phyloP scores from a whole-genome alignment of 23 tunicate genomes.

The Corella eumyota region DNA sequence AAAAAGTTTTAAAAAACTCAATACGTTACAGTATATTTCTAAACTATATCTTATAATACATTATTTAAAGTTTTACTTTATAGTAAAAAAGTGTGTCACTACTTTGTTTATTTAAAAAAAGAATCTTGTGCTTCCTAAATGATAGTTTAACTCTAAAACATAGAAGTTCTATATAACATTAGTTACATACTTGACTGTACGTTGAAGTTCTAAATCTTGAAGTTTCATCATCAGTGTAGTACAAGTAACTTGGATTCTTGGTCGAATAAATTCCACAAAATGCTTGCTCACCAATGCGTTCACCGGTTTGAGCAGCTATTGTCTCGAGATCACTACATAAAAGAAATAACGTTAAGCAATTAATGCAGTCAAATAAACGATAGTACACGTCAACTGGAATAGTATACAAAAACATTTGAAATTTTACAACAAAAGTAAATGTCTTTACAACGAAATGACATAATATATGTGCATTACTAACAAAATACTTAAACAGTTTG shows the following conservation, averaged over 20 bases:
- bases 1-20: too few species aligned
- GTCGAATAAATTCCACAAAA: slow-evolving; percentile 44
- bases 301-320: neutral
- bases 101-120: too few species aligned
- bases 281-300: slow-evolving; percentile 11
- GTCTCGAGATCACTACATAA: slow-evolving; percentile 25
- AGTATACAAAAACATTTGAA: too few species aligned
- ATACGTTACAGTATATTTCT: too few species aligned
- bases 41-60: too few species aligned
- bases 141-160: neutral
- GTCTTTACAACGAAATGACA: too few species aligned
- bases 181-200: slow-evolving; percentile 3
- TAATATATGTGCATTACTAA: too few species aligned
- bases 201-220: neutral
- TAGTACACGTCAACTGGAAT: neutral
- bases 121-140: too few species aligned
- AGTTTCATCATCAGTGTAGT: neutral
- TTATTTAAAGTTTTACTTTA: too few species aligned
- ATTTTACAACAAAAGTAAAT: too few species aligned
- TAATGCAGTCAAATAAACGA: neutral
- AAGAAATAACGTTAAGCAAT: neutral
- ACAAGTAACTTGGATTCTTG: slow-evolving; percentile 29
- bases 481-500: too few species aligned
- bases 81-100: too few species aligned
- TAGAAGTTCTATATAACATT: neutral